Percentiles rank a stretch among this genome's conserved stretches.
phyloP scores from a whole-genome alignment of 2,888 invertebrate genomes.

The Heterodera filipjevi region DNA sequence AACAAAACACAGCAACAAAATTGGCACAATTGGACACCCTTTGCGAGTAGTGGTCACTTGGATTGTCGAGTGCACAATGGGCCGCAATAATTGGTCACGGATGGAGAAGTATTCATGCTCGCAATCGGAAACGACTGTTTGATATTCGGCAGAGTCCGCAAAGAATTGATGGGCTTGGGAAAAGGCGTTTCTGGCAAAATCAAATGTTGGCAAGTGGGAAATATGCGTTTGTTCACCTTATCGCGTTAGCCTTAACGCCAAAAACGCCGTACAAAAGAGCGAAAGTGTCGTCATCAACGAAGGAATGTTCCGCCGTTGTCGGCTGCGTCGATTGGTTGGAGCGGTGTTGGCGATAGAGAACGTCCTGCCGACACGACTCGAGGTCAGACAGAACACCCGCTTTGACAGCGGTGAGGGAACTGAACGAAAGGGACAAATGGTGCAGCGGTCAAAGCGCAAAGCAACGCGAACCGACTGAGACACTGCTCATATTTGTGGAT shows the following conservation, averaged over 20 bases:
- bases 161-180: conserved; percentile 59
- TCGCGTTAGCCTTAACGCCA: conserved; percentile 56
- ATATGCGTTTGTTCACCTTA: conserved; percentile 46
- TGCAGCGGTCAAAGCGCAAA: neutral
- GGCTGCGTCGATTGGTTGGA: conserved; percentile 19
- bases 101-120: conserved; percentile 60
- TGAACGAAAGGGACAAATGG: conserved; percentile 29
- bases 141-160: conserved; percentile 55
- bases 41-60: conserved; percentile 26
- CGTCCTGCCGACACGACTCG: conserved; percentile 54
- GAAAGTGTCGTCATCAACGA: conserved; percentile 60
- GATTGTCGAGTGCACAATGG: conserved; percentile 58
- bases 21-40: neutral
- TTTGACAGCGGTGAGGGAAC: conserved; percentile 62
- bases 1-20: conserved; percentile 20
- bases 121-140: conserved; percentile 61
- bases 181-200: conserved; percentile 52
- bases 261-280: conserved; percentile 62
- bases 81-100: conserved; percentile 53
- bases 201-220: conserved; percentile 8
- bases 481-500: conserved; percentile 61
- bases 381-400: conserved; percentile 57
- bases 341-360: conserved; percentile 41
- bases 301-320: conserved; percentile 31
- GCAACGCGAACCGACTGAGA: conserved; percentile 50